Conservation (phyloP, 2,113 vertebrate species). For the Myotis yumanensis region DNA sequence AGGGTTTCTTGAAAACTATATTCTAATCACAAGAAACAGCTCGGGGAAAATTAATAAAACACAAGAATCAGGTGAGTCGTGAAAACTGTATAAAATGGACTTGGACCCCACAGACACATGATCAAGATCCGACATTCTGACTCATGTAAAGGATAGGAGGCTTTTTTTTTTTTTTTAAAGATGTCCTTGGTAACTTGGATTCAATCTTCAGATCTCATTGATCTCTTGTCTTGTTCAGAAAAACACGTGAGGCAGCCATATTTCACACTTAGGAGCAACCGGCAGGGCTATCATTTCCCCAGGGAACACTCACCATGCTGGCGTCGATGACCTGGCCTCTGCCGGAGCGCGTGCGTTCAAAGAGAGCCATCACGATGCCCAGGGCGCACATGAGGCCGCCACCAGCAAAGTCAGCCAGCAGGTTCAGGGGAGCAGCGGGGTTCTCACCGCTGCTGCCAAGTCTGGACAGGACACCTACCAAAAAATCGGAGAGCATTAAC, state of each 20-base stretch:
- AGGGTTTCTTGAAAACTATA: neutral
- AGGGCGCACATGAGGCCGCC: slow-evolving; percentile 91
- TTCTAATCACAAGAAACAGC: neutral
- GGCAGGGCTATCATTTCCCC: neutral
- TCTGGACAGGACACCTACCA: slow-evolving; percentile 92
- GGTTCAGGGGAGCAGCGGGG: slow-evolving; percentile 90
- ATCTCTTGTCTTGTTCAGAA: neutral
- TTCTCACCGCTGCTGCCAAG: slow-evolving; percentile 90
- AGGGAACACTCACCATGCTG: slow-evolving; percentile 91
- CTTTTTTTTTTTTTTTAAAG: neutral
- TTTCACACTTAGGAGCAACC: rapidly evolving
- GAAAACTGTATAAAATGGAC: neutral
- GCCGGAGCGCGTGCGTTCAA: slow-evolving; percentile 91
- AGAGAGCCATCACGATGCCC: slow-evolving; percentile 91
- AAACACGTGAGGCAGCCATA: neutral
- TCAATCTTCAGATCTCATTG: neutral
- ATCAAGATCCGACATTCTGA: neutral
- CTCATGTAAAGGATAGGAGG: neutral
- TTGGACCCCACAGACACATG: neutral
- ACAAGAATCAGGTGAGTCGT: neutral
- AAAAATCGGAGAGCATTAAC: neutral
- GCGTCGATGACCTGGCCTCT: slow-evolving; percentile 94
- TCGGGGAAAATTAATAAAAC: neutral
- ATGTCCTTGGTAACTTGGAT: neutral
- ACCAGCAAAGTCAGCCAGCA: slow-evolving; percentile 95